Conservation (phyloP, 1,140 invertebrate genomes). For the Drosophila pseudoananassae region DNA sequence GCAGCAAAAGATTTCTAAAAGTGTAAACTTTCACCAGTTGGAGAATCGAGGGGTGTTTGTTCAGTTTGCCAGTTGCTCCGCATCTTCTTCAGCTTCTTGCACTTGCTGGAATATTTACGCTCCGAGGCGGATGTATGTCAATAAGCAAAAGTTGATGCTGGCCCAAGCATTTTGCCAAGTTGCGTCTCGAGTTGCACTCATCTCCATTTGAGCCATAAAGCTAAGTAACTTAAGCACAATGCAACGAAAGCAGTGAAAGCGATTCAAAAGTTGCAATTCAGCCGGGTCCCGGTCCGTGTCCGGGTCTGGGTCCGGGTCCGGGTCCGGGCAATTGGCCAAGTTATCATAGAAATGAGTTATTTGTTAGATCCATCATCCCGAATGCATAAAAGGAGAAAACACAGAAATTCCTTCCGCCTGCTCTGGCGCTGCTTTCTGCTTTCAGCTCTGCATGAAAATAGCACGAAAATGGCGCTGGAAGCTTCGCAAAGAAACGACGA, state of each 20-base stretch:
- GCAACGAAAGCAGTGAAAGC: slow-evolving; percentile 44
- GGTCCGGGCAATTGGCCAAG: slow-evolving; percentile 51
- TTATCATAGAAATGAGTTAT: slow-evolving; percentile 71
- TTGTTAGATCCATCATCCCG: slow-evolving; percentile 53
- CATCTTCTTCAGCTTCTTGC: neutral
- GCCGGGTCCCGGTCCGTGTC: neutral
- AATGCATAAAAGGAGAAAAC: slow-evolving; percentile 51
- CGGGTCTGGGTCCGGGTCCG: neutral
- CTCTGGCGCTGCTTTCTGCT: neutral
- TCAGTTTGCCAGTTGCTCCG: neutral
- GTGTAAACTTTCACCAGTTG: slow-evolving; percentile 7
- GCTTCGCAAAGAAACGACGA: slow-evolving; percentile 10
- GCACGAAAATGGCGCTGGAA: slow-evolving; percentile 2
- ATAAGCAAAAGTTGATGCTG: slow-evolving; percentile 41
- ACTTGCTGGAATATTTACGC: slow-evolving; percentile 24
- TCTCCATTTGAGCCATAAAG: slow-evolving; percentile 52
- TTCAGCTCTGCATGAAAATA: slow-evolving; percentile 5
- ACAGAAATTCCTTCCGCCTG: slow-evolving; percentile 17
- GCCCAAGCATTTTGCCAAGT: slow-evolving; percentile 25
- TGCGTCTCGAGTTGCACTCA: slow-evolving; percentile 29
- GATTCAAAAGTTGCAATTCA: slow-evolving; percentile 13
- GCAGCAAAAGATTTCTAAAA: slow-evolving; percentile 6
- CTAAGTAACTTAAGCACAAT: slow-evolving; percentile 56
- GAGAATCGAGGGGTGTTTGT: neutral
- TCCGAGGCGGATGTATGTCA: slow-evolving; percentile 51